Conservation (phyloP, 1,140 invertebrate species). For the Drosophila pachea region DNA sequence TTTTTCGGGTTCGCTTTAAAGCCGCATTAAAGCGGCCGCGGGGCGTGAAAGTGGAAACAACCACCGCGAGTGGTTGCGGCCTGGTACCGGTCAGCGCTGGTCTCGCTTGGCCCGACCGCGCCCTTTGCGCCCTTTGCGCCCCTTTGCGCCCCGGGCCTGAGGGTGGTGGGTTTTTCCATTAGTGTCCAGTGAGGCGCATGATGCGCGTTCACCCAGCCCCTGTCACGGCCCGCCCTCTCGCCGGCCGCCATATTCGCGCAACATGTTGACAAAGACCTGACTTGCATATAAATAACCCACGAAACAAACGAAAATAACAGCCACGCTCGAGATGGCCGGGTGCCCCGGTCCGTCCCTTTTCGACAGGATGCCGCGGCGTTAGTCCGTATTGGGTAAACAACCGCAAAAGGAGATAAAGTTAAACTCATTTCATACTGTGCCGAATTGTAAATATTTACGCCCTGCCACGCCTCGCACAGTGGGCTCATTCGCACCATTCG, state of each 20-base stretch:
- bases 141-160: neutral
- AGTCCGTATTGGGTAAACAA: slow-evolving; percentile 64
- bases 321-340: slow-evolving; percentile 11
- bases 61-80: slow-evolving; percentile 38
- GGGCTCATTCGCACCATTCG: slow-evolving; percentile 19
- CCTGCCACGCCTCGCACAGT: slow-evolving; percentile 32
- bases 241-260: slow-evolving; percentile 51
- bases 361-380: slow-evolving; percentile 6
- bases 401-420: slow-evolving; percentile 74
- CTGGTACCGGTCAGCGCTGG: slow-evolving; percentile 9
- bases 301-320: slow-evolving; percentile 64
- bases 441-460: slow-evolving; percentile 76
- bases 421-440: slow-evolving; percentile 74
- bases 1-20: slow-evolving; percentile 25
- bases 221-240: slow-evolving; percentile 41
- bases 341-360: no score
- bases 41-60: slow-evolving; percentile 51
- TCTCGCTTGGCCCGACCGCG: neutral
- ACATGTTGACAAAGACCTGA: slow-evolving; percentile 65
- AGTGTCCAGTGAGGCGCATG: slow-evolving; percentile 72
- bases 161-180: slow-evolving; percentile 60
- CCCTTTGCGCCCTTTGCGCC: slow-evolving; percentile 10
- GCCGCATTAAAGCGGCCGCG: slow-evolving; percentile 50
- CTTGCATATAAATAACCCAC: slow-evolving; percentile 74
- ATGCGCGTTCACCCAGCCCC: slow-evolving; percentile 50